Evolutionary conservation across 2,113 vertebrate species (phyloP).

Genomic region (Bos javanicus): DNA sequence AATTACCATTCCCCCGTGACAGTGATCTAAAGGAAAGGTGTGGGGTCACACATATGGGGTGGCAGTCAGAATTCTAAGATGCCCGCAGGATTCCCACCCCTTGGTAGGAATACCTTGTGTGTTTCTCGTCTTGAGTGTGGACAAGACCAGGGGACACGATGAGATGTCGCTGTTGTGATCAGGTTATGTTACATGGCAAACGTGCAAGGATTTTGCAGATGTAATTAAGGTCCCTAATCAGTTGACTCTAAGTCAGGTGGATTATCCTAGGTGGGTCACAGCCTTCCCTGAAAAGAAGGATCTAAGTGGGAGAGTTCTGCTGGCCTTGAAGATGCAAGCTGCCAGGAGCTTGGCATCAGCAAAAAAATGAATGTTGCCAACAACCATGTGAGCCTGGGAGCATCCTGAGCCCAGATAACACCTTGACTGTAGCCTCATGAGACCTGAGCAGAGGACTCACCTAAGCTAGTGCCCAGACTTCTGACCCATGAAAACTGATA

Average conservation of each 20-base stretch:
- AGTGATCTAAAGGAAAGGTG: neutral
- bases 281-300: neutral
- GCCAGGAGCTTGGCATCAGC: no score
- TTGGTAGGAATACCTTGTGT: rapidly evolving
- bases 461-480: neutral
- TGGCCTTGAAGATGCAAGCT: neutral
- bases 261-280: neutral
- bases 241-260: neutral
- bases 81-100: rapidly evolving
- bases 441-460: neutral
- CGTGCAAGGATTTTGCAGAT: neutral
- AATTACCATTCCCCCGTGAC: rapidly evolving
- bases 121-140: neutral
- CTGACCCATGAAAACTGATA: neutral
- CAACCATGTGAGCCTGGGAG: rapidly evolving
- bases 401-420: neutral
- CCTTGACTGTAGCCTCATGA: rapidly evolving
- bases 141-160: neutral
- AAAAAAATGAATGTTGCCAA: neutral
- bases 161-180: neutral
- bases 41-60: rapidly evolving
- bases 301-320: no score
- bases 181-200: neutral
- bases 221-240: neutral
- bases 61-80: neutral